Evolutionary conservation across 2,113 vertebrate genomes (phyloP), one percentile per base, ranked within the genome.

Genomic region (Myodes glareolus): DNA sequence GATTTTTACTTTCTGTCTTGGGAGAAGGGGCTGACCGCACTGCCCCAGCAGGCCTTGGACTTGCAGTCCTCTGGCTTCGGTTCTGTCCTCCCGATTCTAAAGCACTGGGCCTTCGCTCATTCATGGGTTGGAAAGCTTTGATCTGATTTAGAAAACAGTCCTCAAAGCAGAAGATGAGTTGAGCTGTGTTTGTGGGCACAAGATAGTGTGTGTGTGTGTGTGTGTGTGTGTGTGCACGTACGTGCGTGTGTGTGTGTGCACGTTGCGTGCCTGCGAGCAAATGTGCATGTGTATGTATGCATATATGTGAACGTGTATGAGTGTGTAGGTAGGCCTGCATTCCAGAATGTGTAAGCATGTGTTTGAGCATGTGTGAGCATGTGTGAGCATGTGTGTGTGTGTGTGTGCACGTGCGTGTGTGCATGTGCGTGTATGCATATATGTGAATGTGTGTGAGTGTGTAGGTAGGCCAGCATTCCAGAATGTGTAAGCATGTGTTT

Each of bases 131-230:
- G 90, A n/a, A 63, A 90, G 67, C 27, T 33, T 88, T 72, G 73
- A 78, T 90, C 33, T 45, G 52, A 94, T 75, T 76, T 36, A 81
- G 52, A 96, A 95, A 87, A 94, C 16, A 55, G 45, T 93, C 16
- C 80, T 87, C 11, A 68, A 82, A 84, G 27, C 42, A 61, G 88
- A 81, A 77, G 78, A 67, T 92, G 45, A 81, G 5, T 29, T 50
- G 17, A 77, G 33, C 33, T 88, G 58, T 25, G 23, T 97, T 88
- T 90, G 31, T 82, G 39, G 78, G 73, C 12, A 84, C 19, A 45
- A 67, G 65, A 50, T 55, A 27, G 13, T 63, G 4, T 77, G 67
- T 95, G 36, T 27, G 23, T 52, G 33, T 14, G 50, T 23, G n/a
- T 19, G 52, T n/a, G 63, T n/a, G 63, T 42, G 55, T 13, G 27